These are phyloP conservation scores for Hymenopus coronatus DNA, from an alignment of 2,888 invertebrate genomes.

Conservation along the genomic window DNA sequence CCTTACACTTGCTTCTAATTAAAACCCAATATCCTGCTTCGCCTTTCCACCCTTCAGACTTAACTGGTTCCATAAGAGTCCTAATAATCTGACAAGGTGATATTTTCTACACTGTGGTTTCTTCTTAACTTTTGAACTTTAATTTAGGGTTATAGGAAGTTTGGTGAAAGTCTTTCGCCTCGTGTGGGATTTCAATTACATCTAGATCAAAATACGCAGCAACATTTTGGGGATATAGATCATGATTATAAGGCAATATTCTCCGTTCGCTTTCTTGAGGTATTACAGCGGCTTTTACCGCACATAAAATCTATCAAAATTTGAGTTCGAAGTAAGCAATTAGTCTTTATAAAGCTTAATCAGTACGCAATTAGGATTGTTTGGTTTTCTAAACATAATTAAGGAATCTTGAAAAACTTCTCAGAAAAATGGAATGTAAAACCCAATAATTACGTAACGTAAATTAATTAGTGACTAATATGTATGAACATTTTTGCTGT, in stretches of 20 bases:
- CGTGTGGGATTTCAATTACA: not conserved
- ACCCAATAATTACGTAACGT: too few relatives aligned
- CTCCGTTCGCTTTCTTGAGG: too few relatives aligned
- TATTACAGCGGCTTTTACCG: too few relatives aligned
- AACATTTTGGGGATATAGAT: not conserved
- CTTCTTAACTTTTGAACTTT: not conserved
- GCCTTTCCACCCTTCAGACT: not conserved
- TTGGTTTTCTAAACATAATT: too few relatives aligned
- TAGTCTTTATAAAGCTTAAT: too few relatives aligned
- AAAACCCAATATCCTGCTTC: not conserved
- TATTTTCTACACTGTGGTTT: not conserved
- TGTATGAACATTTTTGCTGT: too few relatives aligned
- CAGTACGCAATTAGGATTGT: too few relatives aligned
- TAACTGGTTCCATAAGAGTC: not conserved
- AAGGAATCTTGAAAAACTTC: too few relatives aligned
- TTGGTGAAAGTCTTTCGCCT: not conserved
- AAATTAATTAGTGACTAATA: too few relatives aligned
- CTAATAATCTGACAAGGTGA: not conserved
- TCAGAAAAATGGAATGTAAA: too few relatives aligned
- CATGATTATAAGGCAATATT: not conserved
- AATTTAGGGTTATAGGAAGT: not conserved
- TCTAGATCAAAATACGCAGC: not conserved
- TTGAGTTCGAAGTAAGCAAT: too few relatives aligned
- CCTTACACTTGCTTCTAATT: not conserved
- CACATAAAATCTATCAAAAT: too few relatives aligned